phyloP scores from a whole-genome alignment of 1,140 invertebrate species.

The Coboldia fuscipes region DNA sequence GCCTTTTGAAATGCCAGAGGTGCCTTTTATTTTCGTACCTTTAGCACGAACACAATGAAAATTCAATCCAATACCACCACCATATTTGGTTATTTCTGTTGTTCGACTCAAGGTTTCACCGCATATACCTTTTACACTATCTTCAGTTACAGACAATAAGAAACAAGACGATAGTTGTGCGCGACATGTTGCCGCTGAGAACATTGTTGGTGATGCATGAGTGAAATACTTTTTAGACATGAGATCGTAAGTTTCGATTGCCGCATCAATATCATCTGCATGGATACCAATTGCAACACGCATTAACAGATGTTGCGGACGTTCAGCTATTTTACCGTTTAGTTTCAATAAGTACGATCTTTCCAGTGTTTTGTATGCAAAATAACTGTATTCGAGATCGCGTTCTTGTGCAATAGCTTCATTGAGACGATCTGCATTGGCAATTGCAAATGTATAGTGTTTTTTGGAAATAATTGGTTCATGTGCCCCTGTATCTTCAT shows the following conservation, averaged over 20 bases:
- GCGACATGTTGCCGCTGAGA: slow-evolving; percentile 77
- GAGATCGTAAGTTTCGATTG: slow-evolving; percentile 92
- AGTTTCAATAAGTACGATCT: slow-evolving; percentile 89
- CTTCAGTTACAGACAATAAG: slow-evolving; percentile 81
- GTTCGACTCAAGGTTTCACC: too few relatives aligned
- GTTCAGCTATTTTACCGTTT: slow-evolving; percentile 80
- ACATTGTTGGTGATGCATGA: slow-evolving; percentile 93
- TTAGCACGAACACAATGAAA: slow-evolving; percentile 88
- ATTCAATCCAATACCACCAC: slow-evolving; percentile 93
- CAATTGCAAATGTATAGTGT: slow-evolving; percentile 65
- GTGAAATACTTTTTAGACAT: slow-evolving; percentile 94
- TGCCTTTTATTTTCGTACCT: slow-evolving; percentile 83
- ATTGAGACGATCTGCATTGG: slow-evolving; percentile 74
- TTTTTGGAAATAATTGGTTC: slow-evolving; percentile 73
- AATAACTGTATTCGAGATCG: slow-evolving; percentile 95
- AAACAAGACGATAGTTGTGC: slow-evolving; percentile 96
- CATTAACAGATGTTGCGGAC: slow-evolving; percentile 99
- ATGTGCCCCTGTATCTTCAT: slow-evolving; percentile 43
- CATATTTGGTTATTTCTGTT: slow-evolving; percentile 92
- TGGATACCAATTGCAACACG: slow-evolving; percentile 93
- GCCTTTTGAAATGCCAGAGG: slow-evolving; percentile 89
- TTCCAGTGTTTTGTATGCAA: slow-evolving; percentile 97
- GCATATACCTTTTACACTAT: slow-evolving; percentile 98
- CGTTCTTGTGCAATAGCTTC: slow-evolving; percentile 95
- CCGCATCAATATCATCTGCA: slow-evolving; percentile 76